These are phyloP conservation scores for Anser brachyrhynchus DNA, from an alignment of 2,113 vertebrate genomes.

Conservation along the genomic window DNA sequence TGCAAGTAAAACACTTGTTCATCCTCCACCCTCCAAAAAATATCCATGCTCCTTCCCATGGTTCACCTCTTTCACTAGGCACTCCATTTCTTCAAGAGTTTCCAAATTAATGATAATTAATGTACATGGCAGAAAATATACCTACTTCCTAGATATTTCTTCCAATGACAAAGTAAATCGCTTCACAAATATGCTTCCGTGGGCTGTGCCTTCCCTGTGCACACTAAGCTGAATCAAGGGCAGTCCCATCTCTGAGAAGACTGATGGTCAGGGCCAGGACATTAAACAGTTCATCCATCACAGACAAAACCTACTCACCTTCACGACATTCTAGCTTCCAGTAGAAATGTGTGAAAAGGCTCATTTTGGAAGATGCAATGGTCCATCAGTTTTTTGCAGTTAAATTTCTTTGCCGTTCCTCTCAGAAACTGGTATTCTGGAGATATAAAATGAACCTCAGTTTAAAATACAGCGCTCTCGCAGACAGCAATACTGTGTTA, in stretches of 20 bases:
- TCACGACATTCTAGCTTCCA: slow-evolving; percentile 30
- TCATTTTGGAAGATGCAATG: slow-evolving; percentile 48
- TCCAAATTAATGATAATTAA: neutral
- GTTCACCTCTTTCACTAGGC: neutral
- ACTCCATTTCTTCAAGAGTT: neutral
- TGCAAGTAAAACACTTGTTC: neutral
- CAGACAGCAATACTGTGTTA: neutral
- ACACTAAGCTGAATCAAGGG: neutral
- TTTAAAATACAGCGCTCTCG: neutral
- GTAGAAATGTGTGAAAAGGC: neutral
- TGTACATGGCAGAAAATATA: neutral
- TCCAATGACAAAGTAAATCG: neutral
- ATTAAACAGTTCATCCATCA: neutral
- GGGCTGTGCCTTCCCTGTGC: neutral
- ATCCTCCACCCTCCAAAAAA: neutral
- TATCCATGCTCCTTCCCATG: neutral
- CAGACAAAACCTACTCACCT: slow-evolving; percentile 42
- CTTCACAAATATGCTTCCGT: neutral
- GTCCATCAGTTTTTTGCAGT: slow-evolving; percentile 49
- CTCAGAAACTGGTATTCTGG: slow-evolving; percentile 7
- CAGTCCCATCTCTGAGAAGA: neutral
- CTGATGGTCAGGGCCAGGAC: neutral
- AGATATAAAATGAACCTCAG: slow-evolving; percentile 18
- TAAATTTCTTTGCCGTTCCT: neutral
- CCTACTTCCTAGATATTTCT: neutral